Percentiles rank a stretch among this genome's conserved stretches.
Evolutionary conservation across 2,113 vertebrate species (phyloP).

Genomic region (Cervus canadensis): DNA sequence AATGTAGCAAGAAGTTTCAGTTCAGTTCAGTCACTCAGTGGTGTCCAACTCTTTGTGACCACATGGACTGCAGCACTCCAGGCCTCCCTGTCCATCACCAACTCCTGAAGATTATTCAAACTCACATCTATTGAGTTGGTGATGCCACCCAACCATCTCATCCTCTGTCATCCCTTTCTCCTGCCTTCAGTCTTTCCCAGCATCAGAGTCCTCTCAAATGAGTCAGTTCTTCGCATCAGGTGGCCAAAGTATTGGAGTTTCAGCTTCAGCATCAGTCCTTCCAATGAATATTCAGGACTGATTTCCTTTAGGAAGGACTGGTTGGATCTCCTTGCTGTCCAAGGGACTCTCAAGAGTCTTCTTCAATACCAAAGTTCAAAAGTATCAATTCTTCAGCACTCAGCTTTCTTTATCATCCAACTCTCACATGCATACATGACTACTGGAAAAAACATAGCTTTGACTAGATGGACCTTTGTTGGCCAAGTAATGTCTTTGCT

Average conservation of each 20-base stretch:
- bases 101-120: background rate
- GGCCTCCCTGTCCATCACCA: background rate
- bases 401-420: background rate
- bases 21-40: background rate
- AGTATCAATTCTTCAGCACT: fast-evolving
- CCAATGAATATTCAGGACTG: background rate
- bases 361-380: background rate
- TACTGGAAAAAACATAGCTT: background rate
- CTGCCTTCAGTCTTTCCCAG: background rate
- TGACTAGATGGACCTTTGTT: background rate
- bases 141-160: background rate
- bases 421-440: background rate
- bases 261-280: background rate
- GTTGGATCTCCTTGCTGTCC: background rate
- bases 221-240: background rate
- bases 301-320: background rate
- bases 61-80: background rate
- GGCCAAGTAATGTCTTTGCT: background rate
- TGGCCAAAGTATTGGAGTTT: background rate
- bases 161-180: background rate
- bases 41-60: background rate
- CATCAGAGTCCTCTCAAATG: background rate
- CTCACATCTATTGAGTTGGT: fast-evolving
- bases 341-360: background rate
- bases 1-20: background rate